phyloP scores from a whole-genome alignment of 2,888 invertebrate genomes.

The Thumatha senex region DNA sequence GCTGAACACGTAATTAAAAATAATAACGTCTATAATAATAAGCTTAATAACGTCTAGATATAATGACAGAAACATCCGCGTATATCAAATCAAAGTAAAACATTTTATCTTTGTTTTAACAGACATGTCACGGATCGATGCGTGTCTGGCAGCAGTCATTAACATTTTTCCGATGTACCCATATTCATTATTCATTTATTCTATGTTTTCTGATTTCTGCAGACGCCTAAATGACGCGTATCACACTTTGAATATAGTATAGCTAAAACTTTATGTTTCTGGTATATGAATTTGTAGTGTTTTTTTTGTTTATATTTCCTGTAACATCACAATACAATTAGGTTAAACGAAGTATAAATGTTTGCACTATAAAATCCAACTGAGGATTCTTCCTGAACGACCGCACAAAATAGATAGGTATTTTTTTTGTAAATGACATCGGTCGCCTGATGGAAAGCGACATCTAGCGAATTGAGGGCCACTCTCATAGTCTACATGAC shows the following conservation, averaged over 20 bases:
- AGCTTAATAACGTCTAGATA: conserved; percentile 1
- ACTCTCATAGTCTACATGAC: too few relatives aligned
- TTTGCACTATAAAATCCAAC: background rate
- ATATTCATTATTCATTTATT: conserved; percentile 47
- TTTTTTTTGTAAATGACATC: too few relatives aligned
- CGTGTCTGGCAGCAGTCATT: conserved; percentile 41
- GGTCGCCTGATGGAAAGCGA: too few relatives aligned
- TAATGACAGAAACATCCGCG: background rate
- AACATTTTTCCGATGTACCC: conserved; percentile 46
- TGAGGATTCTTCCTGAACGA: background rate
- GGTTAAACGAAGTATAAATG: background rate
- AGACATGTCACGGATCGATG: conserved; percentile 39
- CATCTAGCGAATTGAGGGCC: too few relatives aligned
- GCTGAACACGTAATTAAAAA: background rate
- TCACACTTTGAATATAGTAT: conserved; percentile 11
- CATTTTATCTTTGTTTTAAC: conserved; percentile 20
- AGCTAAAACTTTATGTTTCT: conserved; percentile 9
- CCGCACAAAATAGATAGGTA: too few relatives aligned
- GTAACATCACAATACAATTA: conserved; percentile 3
- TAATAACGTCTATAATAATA: background rate
- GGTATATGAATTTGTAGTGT: conserved; percentile 11
- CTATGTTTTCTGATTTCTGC: conserved; percentile 41
- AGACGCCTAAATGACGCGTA: conserved; percentile 16
- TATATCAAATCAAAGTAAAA: conserved; percentile 3
- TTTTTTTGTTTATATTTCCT: conserved; percentile 2